A percentile compares a stretch with the other conserved stretches of the same genome.
Evolutionary conservation across 2,888 invertebrate genomes (phyloP).

Genomic region (Eristalis arbustorum): DNA sequence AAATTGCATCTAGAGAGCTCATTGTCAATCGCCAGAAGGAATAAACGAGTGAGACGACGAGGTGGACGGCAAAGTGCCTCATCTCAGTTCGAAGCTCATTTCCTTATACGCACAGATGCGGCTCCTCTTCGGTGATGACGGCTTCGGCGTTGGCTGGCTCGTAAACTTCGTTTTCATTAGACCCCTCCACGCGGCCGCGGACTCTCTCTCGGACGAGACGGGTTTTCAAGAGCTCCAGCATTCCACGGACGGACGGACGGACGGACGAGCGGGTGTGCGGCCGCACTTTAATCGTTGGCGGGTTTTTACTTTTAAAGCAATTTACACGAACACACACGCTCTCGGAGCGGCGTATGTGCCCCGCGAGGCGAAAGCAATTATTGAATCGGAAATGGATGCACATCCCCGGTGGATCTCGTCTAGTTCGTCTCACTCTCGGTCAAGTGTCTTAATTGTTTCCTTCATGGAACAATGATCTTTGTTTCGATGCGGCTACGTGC

Average conservation of each 20-base stretch:
- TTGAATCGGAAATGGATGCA: slow-evolving; percentile 57
- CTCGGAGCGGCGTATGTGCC: slow-evolving; percentile 12
- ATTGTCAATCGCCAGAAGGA: slow-evolving; percentile 24
- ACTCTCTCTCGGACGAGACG: slow-evolving; percentile 1
- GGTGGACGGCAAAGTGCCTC: slow-evolving; percentile 10
- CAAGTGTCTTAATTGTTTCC: slow-evolving; percentile 46
- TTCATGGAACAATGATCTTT: slow-evolving; percentile 17
- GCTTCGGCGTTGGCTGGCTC: slow-evolving; percentile 1
- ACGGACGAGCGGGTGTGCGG: neutral
- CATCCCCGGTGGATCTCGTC: neutral
- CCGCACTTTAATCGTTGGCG: slow-evolving; percentile 13
- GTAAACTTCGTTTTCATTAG: slow-evolving; percentile 48
- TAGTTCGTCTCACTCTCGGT: slow-evolving; percentile 24
- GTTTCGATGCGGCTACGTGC: neutral
- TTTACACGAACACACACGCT: slow-evolving; percentile 37
- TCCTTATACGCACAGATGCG: slow-evolving; percentile 47
- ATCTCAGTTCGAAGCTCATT: slow-evolving; percentile 19
- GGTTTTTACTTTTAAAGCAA: slow-evolving; percentile 41
- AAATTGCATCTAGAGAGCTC: slow-evolving; percentile 25
- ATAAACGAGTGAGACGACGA: slow-evolving; percentile 5
- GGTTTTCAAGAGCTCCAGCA: slow-evolving; percentile 30
- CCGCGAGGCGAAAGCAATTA: slow-evolving; percentile 56
- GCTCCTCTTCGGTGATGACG: slow-evolving; percentile 4
- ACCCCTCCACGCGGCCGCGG: neutral
- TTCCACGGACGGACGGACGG: slow-evolving; percentile 5